These are phyloP conservation scores for Polypterus bichir DNA, from an alignment of 2,113 vertebrate species.

Conservation along the genomic window DNA sequence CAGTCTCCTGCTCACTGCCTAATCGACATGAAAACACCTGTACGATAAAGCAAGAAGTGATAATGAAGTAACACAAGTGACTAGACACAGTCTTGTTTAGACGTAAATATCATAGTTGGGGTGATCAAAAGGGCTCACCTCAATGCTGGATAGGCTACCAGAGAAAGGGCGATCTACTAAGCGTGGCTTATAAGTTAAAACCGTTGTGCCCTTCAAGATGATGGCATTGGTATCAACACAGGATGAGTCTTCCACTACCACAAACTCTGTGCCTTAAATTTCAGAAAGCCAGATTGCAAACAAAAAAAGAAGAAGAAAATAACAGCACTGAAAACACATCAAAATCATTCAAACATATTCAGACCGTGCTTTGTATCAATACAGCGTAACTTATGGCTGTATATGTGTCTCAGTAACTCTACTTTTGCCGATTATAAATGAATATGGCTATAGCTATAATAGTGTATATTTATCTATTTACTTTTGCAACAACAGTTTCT, in stretches of 20 bases:
- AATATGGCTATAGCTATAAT: too few relatives aligned
- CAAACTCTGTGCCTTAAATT: constrained; percentile 85
- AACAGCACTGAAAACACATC: background rate
- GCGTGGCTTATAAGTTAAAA: constrained; percentile 91
- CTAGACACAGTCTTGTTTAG: too few relatives aligned
- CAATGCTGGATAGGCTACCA: constrained; percentile 82
- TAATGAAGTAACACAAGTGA: too few relatives aligned
- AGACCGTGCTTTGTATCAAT: too few relatives aligned
- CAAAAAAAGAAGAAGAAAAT: too few relatives aligned
- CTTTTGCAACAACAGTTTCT: too few relatives aligned
- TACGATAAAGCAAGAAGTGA: background rate
- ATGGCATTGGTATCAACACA: constrained; percentile 80
- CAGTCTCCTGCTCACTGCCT: constrained; percentile 85
- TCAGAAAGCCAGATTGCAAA: background rate
- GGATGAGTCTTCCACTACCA: constrained; percentile 85
- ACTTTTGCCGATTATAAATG: too few relatives aligned
- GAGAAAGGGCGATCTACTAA: constrained; percentile 84
- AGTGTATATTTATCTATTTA: too few relatives aligned
- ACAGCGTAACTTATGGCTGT: too few relatives aligned
- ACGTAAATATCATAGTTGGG: too few relatives aligned
- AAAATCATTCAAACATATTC: too few relatives aligned
- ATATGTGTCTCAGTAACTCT: too few relatives aligned
- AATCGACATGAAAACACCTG: constrained; percentile 92
- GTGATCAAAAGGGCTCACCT: constrained; percentile 50
- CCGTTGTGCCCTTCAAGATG: constrained; percentile 91